These are phyloP conservation scores for Laterallus jamaicensis DNA, from an alignment of 2,113 vertebrate genomes.

Conservation along the genomic window DNA sequence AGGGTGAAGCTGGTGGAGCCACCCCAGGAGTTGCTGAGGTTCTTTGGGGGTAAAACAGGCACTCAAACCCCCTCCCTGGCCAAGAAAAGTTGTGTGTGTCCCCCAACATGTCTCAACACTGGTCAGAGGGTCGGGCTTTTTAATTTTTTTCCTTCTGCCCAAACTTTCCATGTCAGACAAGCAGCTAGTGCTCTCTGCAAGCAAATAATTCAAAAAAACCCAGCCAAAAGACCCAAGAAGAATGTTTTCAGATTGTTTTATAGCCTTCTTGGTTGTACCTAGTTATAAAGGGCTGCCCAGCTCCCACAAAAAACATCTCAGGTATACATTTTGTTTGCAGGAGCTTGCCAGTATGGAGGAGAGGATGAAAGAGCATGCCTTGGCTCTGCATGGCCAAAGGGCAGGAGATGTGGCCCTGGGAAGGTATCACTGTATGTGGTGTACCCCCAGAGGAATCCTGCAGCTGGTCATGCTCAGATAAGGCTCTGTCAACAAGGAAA, in stretches of 20 bases:
- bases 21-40: not conserved
- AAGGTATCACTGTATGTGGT: not conserved
- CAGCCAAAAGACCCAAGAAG: too few relatives aligned
- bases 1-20: not conserved
- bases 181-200: not conserved
- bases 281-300: not conserved
- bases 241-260: not conserved
- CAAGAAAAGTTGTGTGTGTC: not conserved
- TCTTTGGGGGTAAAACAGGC: not conserved
- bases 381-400: rapidly evolving
- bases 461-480: not conserved
- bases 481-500: not conserved
- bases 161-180: not conserved
- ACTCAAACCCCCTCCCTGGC: rapidly evolving
- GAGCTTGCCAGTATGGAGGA: not conserved
- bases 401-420: rapidly evolving
- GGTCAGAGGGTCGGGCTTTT: too few relatives aligned
- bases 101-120: not conserved
- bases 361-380: not conserved
- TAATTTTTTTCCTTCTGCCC: not conserved
- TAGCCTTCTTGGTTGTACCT: not conserved
- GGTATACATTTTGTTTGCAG: rapidly evolving
- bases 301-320: not conserved
- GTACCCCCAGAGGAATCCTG: not conserved
- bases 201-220: not conserved